Evolutionary conservation across 2,888 invertebrate species (phyloP).

Genomic region (Apodemia duryi): DNA sequence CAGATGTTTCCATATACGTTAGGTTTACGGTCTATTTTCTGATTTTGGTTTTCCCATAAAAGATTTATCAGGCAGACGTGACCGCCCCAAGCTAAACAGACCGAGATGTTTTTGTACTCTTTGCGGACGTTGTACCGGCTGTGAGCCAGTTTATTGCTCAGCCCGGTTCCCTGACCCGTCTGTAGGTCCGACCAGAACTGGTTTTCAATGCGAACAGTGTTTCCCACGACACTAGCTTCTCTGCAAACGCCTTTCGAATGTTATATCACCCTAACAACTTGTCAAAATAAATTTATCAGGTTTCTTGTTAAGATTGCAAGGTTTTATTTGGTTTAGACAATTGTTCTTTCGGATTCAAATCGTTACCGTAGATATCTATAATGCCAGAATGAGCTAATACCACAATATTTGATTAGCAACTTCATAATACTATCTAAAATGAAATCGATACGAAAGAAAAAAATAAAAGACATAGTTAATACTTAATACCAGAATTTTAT

Average conservation of each 20-base stretch:
- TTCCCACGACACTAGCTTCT: conserved; percentile 1
- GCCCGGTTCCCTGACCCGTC: conserved; percentile 44
- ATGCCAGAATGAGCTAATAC: no score
- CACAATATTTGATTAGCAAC: neutral
- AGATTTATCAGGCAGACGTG: conserved; percentile 27
- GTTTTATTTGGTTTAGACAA: neutral
- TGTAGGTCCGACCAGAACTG: conserved; percentile 36
- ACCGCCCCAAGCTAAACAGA: conserved; percentile 43
- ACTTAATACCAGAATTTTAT: no score
- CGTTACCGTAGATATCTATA: no score
- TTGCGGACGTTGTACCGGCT: conserved; percentile 32
- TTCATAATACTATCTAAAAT: neutral
- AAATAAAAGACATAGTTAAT: no score
- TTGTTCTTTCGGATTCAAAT: no score
- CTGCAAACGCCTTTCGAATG: neutral
- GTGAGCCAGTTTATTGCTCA: conserved; percentile 36
- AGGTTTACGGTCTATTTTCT: neutral
- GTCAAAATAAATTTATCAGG: neutral
- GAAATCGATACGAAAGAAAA: no score
- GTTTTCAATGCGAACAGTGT: conserved; percentile 35
- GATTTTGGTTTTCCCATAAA: neutral
- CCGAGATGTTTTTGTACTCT: conserved; percentile 32
- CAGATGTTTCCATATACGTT: neutral
- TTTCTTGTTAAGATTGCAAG: neutral
- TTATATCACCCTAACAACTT: neutral